These are phyloP conservation scores for Conops quadrifasciatus DNA, from an alignment of 2,888 invertebrate species.

Conservation along the genomic window DNA sequence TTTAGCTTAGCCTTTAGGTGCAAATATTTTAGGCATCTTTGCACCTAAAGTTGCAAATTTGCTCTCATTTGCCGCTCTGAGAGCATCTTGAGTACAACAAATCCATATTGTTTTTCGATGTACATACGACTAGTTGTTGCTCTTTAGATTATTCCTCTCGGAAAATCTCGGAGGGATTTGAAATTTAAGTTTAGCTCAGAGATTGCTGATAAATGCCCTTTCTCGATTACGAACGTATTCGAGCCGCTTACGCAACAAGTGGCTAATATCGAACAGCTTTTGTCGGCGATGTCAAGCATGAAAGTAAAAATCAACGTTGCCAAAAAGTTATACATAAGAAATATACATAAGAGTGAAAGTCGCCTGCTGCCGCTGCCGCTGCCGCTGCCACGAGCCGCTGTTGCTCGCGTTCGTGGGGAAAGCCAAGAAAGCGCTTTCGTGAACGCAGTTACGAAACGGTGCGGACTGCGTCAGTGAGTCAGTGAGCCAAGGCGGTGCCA, in stretches of 20 bases:
- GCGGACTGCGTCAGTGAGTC: conserved; percentile 10
- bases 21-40: too few species aligned
- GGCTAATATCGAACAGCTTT: conserved; percentile 15
- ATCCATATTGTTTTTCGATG: too few species aligned
- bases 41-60: too few species aligned
- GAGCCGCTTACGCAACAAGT: conserved; percentile 22
- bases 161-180: too few species aligned
- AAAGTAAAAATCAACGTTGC: conserved; percentile 38
- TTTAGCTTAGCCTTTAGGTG: too few species aligned
- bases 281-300: conserved; percentile 29
- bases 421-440: conserved; percentile 53
- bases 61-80: too few species aligned
- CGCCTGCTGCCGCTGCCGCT: conserved; percentile 20
- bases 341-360: conserved; percentile 42
- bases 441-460: conserved; percentile 47
- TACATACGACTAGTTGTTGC: too few species aligned
- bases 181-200: too few species aligned
- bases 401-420: conserved; percentile 45
- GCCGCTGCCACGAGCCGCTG: neutral
- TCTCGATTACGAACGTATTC: neutral
- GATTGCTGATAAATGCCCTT: too few species aligned
- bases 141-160: too few species aligned
- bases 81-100: too few species aligned
- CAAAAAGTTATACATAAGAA: conserved; percentile 37
- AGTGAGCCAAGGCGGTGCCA: neutral